A percentile compares a stretch with the other conserved stretches of the same genome.
Conservation (phyloP, 2,797 vertebrate species). For the Nannoperca australis region DNA sequence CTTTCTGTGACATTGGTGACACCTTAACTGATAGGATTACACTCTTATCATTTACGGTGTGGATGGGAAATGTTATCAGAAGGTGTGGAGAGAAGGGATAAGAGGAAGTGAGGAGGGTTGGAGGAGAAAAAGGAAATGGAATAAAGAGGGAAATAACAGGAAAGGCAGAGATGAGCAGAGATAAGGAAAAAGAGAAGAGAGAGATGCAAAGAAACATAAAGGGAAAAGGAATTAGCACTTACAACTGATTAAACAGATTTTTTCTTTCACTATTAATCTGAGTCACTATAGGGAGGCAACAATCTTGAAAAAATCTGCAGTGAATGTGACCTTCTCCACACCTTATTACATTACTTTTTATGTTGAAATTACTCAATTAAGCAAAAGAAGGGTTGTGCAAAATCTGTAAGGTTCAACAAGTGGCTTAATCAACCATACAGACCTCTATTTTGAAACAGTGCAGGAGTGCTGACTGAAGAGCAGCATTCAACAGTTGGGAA, state of each 20-base stretch:
- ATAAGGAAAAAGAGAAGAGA: slow-evolving; percentile 7
- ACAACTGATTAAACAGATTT: slow-evolving; percentile 3
- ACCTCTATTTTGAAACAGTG: background rate
- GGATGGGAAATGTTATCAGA: slow-evolving; percentile 24
- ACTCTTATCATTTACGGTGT: slow-evolving; percentile 10
- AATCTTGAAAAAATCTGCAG: slow-evolving; percentile 11
- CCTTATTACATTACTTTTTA: background rate
- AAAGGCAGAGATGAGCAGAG: background rate
- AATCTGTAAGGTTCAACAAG: background rate
- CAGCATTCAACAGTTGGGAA: background rate
- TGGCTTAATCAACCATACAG: background rate
- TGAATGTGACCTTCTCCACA: background rate
- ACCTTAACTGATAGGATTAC: slow-evolving; percentile 1
- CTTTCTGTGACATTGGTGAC: slow-evolving; percentile 17
- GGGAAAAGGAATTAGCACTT: slow-evolving; percentile 4
- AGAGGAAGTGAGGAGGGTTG: background rate
- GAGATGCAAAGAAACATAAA: background rate
- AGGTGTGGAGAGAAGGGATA: background rate
- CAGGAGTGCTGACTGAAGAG: background rate
- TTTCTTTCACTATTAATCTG: slow-evolving; percentile 5
- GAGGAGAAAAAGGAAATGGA: background rate
- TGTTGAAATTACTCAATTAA: background rate
- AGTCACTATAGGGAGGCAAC: slow-evolving; percentile 1
- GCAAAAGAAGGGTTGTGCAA: background rate
- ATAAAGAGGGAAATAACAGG: slow-evolving; percentile 2